These are phyloP conservation scores for Pipistrellus pygmaeus DNA, from an alignment of 2,797 vertebrate genomes.

Conservation along the genomic window DNA sequence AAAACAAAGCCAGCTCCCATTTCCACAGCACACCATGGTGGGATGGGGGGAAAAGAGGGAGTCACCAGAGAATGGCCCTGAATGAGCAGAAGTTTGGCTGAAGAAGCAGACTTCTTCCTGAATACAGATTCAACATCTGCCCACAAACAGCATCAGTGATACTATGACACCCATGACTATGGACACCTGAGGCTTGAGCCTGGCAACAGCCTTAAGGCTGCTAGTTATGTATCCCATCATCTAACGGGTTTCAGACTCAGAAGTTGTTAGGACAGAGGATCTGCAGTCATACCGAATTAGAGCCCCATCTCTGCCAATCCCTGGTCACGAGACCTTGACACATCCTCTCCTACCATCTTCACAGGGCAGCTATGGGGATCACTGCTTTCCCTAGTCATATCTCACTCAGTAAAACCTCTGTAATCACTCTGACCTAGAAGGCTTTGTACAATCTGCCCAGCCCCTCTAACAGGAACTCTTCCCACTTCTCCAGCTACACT, in stretches of 20 bases:
- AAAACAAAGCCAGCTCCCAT: background rate
- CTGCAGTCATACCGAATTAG: rapidly evolving
- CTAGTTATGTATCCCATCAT: background rate
- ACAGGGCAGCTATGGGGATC: background rate
- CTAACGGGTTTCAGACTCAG: background rate
- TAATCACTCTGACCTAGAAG: background rate
- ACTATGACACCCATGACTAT: too few relatives aligned
- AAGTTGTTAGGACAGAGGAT: too few relatives aligned
- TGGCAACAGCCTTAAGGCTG: too few relatives aligned
- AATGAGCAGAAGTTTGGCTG: background rate
- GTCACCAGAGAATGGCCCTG: background rate
- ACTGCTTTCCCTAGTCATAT: background rate
- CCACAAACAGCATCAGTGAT: background rate
- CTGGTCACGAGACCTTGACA: background rate
- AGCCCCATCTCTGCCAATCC: background rate
- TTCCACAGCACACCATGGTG: background rate
- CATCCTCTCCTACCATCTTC: background rate
- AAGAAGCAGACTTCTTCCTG: background rate
- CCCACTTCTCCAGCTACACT: background rate
- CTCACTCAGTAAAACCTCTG: background rate
- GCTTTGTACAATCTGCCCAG: background rate
- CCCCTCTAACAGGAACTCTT: background rate
- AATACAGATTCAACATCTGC: too few relatives aligned
- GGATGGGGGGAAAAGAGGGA: too few relatives aligned
- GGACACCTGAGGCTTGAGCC: background rate